These are phyloP conservation scores for Falco rusticolus DNA, from an alignment of 2,797 vertebrate species.

Conservation along the genomic window DNA sequence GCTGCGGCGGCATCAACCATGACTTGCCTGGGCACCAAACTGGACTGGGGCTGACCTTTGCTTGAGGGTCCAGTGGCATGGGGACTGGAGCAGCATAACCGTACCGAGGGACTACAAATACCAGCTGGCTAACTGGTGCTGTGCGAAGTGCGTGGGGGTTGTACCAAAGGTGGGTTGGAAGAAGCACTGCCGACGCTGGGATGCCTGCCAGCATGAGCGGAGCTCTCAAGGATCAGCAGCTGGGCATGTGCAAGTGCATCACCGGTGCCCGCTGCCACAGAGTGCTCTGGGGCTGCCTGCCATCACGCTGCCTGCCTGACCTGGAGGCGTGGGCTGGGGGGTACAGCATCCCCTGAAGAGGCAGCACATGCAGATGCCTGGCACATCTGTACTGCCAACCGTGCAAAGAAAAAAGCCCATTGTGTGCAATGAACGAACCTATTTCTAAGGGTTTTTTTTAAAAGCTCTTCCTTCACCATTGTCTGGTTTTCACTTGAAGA, in stretches of 20 bases:
- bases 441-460: background rate
- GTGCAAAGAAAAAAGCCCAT: background rate
- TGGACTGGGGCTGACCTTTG: background rate
- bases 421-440: background rate
- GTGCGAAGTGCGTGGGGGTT: rapidly evolving
- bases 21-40: background rate
- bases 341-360: background rate
- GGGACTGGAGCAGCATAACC: background rate
- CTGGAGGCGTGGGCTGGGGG: no score
- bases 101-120: background rate
- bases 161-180: background rate
- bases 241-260: background rate
- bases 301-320: rapidly evolving
- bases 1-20: rapidly evolving
- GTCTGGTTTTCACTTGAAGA: background rate
- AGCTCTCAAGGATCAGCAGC: background rate
- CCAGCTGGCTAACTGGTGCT: background rate
- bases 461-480: background rate
- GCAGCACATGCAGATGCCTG: background rate
- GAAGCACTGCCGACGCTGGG: rapidly evolving
- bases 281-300: background rate
- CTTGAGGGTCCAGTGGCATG: rapidly evolving
- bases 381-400: background rate
- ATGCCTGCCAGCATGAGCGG: rapidly evolving
- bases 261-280: rapidly evolving